phyloP scores from a whole-genome alignment of 1,140 invertebrate species.

The Asobara japonica region DNA sequence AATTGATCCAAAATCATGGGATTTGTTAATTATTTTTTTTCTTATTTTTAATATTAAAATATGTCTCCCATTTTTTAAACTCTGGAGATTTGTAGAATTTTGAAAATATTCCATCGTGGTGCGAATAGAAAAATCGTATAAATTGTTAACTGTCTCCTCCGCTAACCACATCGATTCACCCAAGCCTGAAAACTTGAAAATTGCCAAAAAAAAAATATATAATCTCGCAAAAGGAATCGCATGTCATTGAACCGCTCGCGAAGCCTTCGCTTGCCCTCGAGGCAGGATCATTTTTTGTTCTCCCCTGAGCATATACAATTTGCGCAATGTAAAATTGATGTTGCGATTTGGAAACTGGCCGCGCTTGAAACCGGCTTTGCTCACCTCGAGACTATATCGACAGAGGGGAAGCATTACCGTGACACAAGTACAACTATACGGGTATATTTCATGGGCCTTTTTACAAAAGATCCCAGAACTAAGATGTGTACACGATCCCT shows the following conservation, averaged over 20 bases:
- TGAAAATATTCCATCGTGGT: too few species aligned
- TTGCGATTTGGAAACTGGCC: constrained; percentile 36
- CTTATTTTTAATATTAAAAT: too few species aligned
- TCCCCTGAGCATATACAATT: constrained; percentile 8
- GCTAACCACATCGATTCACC: too few species aligned
- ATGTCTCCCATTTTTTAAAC: too few species aligned
- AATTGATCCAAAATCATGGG: too few species aligned
- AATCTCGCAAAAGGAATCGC: neutral
- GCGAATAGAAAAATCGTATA: too few species aligned
- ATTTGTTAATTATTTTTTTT: too few species aligned
- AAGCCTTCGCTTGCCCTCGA: constrained; percentile 16
- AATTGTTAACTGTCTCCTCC: too few species aligned
- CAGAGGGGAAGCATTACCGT: constrained; percentile 9
- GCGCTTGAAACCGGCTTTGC: constrained; percentile 34
- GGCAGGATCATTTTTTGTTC: neutral
- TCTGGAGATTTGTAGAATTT: too few species aligned
- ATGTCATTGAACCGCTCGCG: constrained; percentile 30
- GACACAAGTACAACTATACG: constrained; percentile 10
- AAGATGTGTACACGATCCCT: constrained; percentile 1
- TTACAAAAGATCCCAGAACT: neutral
- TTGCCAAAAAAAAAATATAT: constrained; percentile 16
- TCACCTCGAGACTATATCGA: constrained; percentile 16
- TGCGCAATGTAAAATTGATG: constrained; percentile 36
- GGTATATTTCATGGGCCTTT: constrained; percentile 8
- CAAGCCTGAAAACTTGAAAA: too few species aligned